phyloP scores from a whole-genome alignment of 2,888 invertebrate species.

The Amphimallon solstitiale region DNA sequence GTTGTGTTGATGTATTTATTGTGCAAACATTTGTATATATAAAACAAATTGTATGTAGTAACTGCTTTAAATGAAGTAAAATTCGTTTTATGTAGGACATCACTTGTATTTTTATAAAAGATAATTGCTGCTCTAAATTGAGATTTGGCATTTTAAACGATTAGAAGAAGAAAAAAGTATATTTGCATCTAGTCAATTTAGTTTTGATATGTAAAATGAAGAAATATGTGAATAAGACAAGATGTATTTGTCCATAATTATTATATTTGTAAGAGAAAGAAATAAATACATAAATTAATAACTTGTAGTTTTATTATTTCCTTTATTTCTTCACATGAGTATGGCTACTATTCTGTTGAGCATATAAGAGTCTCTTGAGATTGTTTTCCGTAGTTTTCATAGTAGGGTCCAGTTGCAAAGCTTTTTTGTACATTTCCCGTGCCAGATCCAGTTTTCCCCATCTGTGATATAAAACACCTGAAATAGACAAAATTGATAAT shows the following conservation, averaged over 20 bases:
- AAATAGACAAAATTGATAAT: too few relatives aligned
- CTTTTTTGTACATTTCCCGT: constrained; percentile 77
- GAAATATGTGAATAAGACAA: constrained; percentile 9
- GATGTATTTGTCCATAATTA: constrained; percentile 33
- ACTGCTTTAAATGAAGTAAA: neutral
- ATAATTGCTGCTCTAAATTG: constrained; percentile 20
- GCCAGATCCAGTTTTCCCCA: constrained; percentile 85
- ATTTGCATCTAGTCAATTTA: constrained; percentile 30
- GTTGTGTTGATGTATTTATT: too few relatives aligned
- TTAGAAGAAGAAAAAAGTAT: constrained; percentile 1
- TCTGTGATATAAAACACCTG: constrained; percentile 91
- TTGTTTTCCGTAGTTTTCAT: constrained; percentile 77
- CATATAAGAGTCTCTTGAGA: constrained; percentile 65
- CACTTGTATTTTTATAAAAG: constrained; percentile 25
- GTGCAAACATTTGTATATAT: too few relatives aligned
- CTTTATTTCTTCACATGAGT: neutral
- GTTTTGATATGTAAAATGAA: constrained; percentile 1
- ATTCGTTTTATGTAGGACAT: neutral
- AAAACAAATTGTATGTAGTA: too few relatives aligned
- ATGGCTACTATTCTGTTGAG: constrained; percentile 31
- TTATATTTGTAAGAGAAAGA: constrained; percentile 37
- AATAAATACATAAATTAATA: constrained; percentile 37
- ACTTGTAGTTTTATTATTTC: neutral
- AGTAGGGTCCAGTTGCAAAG: constrained; percentile 77
- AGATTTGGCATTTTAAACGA: neutral